A percentile compares a stretch with the other conserved stretches of the same genome.
Evolutionary conservation across 2,113 vertebrate genomes (phyloP).

Genomic region (Protomyctophum bolini): DNA sequence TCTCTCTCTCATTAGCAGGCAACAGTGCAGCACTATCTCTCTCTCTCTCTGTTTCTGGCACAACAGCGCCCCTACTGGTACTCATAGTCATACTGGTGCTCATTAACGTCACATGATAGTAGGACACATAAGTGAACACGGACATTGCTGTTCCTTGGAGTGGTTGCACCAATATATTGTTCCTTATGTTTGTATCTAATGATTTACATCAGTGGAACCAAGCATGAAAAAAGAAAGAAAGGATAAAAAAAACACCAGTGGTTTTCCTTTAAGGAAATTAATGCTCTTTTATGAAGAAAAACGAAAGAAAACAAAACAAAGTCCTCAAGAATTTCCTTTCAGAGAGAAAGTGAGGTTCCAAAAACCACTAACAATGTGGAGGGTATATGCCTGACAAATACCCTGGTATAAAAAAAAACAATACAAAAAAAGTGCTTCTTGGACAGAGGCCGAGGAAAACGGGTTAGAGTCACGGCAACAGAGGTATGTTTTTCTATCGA

Average conservation of each 20-base stretch:
- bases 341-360: constrained; percentile 68
- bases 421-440: constrained; percentile 53
- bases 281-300: constrained; percentile 51
- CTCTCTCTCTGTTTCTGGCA: no score
- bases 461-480: constrained; percentile 17
- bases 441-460: constrained; percentile 47
- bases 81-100: no score
- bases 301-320: constrained; percentile 57
- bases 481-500: constrained; percentile 36
- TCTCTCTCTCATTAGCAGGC: no score
- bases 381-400: constrained; percentile 72
- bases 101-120: no score
- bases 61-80: no score
- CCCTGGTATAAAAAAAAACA: constrained; percentile 59
- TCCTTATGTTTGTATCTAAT: no score
- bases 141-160: no score
- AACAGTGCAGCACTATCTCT: no score
- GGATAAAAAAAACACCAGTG: neutral
- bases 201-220: neutral
- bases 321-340: constrained; percentile 64
- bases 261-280: constrained; percentile 32
- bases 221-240: neutral
- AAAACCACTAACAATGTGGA: constrained; percentile 71
- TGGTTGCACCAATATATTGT: no score
- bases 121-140: no score